phyloP scores from a whole-genome alignment of 1,140 invertebrate genomes.

The Tetragnatha versicolor region DNA sequence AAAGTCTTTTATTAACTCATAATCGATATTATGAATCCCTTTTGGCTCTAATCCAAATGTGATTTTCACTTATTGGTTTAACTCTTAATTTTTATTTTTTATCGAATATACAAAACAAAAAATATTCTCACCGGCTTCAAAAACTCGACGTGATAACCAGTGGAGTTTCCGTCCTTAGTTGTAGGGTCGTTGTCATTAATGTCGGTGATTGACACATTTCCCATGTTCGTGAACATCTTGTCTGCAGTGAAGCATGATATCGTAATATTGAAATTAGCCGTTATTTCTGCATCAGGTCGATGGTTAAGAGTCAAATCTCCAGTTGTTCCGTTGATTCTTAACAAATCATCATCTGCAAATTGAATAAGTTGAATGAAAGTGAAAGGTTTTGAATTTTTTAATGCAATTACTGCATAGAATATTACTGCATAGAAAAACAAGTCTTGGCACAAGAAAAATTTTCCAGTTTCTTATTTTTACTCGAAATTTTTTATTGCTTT shows the following conservation, averaged over 20 bases:
- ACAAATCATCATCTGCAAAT: neutral
- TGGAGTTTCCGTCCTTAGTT: neutral
- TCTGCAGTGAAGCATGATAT: neutral
- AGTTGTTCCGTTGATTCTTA: neutral
- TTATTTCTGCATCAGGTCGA: neutral
- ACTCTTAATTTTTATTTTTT: too few relatives aligned
- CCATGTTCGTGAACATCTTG: neutral
- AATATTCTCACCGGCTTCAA: constrained; percentile 10
- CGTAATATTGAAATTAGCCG: neutral
- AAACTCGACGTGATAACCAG: neutral
- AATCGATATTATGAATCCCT: too few relatives aligned
- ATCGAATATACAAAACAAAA: neutral
- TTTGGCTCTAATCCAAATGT: too few relatives aligned
- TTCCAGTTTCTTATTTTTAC: too few relatives aligned
- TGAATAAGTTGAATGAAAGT: neutral
- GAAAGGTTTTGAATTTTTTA: too few relatives aligned
- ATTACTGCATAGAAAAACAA: too few relatives aligned
- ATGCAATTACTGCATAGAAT: too few relatives aligned
- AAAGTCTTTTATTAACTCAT: too few relatives aligned
- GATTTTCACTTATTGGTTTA: too few relatives aligned
- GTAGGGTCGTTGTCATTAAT: constrained; percentile 17
- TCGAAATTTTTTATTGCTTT: too few relatives aligned
- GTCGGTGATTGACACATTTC: neutral
- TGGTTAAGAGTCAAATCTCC: neutral
- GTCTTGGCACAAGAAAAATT: too few relatives aligned